Evolutionary conservation across 2,113 vertebrate species (phyloP).

Genomic region (Oostethus manadensis): DNA sequence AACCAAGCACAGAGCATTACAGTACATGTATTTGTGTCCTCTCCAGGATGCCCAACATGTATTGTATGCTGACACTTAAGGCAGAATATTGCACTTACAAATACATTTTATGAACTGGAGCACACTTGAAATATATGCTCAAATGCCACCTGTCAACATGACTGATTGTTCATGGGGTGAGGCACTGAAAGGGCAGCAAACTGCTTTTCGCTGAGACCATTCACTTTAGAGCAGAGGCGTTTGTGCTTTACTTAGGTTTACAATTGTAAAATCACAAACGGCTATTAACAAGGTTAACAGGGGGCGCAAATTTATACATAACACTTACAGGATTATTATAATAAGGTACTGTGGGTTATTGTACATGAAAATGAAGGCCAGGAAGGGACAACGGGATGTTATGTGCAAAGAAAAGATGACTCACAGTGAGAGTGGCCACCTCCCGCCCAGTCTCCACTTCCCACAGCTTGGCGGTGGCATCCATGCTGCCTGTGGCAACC

Average conservation of each 20-base stretch:
- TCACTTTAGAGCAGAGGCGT: slow-evolving; percentile 11
- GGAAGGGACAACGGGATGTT: neutral
- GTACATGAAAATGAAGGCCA: neutral
- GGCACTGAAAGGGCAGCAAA: slow-evolving; percentile 4
- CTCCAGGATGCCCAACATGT: slow-evolving; percentile 4
- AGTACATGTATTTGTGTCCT: neutral
- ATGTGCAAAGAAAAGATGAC: slow-evolving; percentile 35
- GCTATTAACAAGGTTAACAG: slow-evolving; percentile 1
- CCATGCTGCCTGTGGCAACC: slow-evolving; percentile 94
- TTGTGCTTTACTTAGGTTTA: slow-evolving; percentile 13
- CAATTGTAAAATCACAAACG: neutral
- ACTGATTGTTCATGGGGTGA: slow-evolving; percentile 17
- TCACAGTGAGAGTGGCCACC: slow-evolving; percentile 76
- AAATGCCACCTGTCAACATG: slow-evolving; percentile 8
- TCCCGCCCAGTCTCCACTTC: slow-evolving; percentile 85
- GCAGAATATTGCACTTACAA: slow-evolving; percentile 1
- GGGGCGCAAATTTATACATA: slow-evolving; percentile 4
- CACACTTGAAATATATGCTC: neutral
- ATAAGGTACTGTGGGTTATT: neutral
- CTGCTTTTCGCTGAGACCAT: slow-evolving; percentile 1
- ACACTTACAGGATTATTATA: slow-evolving; percentile 1
- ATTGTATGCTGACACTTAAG: neutral
- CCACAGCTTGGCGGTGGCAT: slow-evolving; percentile 85
- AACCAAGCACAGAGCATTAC: slow-evolving; percentile 6
- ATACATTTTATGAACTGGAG: slow-evolving; percentile 4